These are phyloP conservation scores for Stomatorhinus walkeri DNA, from an alignment of 2,797 vertebrate species.

Conservation along the genomic window DNA sequence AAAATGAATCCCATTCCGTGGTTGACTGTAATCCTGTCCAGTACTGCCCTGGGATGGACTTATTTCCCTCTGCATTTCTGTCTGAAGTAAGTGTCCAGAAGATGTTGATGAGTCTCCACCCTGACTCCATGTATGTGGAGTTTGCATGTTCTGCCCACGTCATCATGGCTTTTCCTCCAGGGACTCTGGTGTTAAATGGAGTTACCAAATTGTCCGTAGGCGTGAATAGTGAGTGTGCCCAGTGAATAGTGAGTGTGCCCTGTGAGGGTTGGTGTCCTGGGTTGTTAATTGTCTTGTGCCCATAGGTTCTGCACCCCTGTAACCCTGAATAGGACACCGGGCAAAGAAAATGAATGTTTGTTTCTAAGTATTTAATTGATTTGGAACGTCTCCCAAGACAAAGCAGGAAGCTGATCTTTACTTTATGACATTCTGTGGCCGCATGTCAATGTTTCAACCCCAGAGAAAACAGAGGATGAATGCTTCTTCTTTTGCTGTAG, in stretches of 20 bases:
- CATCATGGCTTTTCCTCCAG: not conserved
- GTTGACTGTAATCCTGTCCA: not conserved
- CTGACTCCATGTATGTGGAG: not conserved
- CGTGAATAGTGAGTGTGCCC: not conserved
- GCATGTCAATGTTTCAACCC: not conserved
- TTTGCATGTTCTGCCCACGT: not conserved
- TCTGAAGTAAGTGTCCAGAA: not conserved
- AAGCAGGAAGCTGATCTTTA: not conserved
- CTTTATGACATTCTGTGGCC: not conserved
- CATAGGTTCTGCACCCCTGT: not conserved
- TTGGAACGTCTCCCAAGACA: not conserved
- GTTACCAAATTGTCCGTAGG: not conserved
- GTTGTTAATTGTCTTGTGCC: not conserved
- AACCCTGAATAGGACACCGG: not conserved
- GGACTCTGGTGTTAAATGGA: not conserved
- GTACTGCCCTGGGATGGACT: not conserved
- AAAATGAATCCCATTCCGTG: not conserved
- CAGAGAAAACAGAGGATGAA: not conserved
- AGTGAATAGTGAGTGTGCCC: not conserved
- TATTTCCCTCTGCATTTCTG: not conserved
- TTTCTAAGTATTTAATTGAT: not conserved
- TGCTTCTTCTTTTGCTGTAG: not conserved
- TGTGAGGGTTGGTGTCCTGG: not conserved
- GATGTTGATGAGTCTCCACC: not conserved
- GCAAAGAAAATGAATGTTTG: not conserved